Base-by-base conservation (phyloP, 2,888 invertebrate species). In the Incurvaria masculella region DNA sequence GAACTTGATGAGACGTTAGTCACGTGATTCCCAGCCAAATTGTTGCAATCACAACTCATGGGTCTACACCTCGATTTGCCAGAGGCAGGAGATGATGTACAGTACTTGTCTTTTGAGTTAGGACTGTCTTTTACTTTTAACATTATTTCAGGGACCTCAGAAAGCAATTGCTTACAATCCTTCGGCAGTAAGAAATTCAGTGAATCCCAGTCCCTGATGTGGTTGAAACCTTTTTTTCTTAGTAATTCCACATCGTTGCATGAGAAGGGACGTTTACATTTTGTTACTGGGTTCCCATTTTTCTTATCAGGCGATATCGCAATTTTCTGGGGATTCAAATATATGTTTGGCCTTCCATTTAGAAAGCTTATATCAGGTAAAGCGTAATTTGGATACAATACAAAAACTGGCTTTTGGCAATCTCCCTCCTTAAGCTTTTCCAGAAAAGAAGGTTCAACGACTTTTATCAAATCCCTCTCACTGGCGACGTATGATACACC, bases 141-240 rank as follows among this genome's bases (percentile, higher is more conserved):
- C 54, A 84, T 81, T 43, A 91, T 75, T 72, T 92, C 91, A 6
- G 92, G 92, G 59, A 92, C 83, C 65, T 91, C 90, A 16, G 87
- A 82, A 45, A 94, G 66, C 54, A 93, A 81, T 61, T 88, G 86
- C 53, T 85, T 84, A 64, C 90, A 93, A 66, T 97, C 94, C 54
- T 82, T 78, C 3, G 97, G 97, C 53, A 97, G 71, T 44, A 97
- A 80, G 56, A 95, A 88, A 58, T 91, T 92, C 46, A 97, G 74
- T 0, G 94, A 95, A 60, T 94, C 92, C 96, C 96, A 97, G 68
- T 97, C 97, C 63, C 87, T 85, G 8, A 97, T 88, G 63, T 95
- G 94, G 40, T 85, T 82, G 53, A 92, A 86, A 47, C 91, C 91
- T 66, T 88, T 87, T 61, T 87, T 87, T 62, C 87, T 87, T 38